phyloP scores from a whole-genome alignment of 2,113 vertebrate genomes.

The Grammomys surdaster region DNA sequence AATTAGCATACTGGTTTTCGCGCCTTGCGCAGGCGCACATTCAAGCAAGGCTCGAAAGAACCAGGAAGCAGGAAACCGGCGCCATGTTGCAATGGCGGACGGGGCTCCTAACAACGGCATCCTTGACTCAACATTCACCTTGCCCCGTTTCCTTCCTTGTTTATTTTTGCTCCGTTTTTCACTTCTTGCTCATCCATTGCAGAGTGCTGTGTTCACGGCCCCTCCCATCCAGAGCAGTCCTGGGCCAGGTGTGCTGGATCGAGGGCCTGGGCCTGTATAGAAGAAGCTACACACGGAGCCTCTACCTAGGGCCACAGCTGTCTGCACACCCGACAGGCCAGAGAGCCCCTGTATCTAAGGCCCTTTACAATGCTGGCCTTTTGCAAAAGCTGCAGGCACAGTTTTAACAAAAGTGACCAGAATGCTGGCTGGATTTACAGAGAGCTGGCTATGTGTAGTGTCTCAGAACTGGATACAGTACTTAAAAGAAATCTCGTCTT shows the following conservation, averaged over 20 bases:
- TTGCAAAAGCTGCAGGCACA: neutral
- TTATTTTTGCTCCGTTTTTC: no score
- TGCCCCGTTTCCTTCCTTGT: neutral
- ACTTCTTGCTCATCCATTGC: neutral
- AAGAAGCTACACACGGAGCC: no score
- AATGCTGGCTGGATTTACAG: accelerated
- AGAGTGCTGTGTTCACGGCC: no score
- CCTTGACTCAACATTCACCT: neutral
- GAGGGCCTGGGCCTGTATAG: neutral
- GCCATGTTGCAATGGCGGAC: no score
- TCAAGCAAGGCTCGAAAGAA: no score
- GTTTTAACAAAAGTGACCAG: accelerated
- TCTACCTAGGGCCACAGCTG: neutral
- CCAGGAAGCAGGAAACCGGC: no score
- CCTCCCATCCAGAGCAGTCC: neutral
- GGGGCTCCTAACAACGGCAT: no score
- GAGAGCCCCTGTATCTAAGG: accelerated
- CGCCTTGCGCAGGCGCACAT: no score
- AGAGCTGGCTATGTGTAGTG: no score
- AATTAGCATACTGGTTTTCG: no score
- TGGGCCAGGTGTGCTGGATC: neutral
- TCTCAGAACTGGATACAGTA: neutral
- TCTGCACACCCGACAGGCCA: neutral
- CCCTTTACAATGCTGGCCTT: neutral
- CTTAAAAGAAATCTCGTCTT: accelerated